Evolutionary conservation across 2,888 invertebrate genomes (phyloP).

Genomic region (Tipula vernalis): DNA sequence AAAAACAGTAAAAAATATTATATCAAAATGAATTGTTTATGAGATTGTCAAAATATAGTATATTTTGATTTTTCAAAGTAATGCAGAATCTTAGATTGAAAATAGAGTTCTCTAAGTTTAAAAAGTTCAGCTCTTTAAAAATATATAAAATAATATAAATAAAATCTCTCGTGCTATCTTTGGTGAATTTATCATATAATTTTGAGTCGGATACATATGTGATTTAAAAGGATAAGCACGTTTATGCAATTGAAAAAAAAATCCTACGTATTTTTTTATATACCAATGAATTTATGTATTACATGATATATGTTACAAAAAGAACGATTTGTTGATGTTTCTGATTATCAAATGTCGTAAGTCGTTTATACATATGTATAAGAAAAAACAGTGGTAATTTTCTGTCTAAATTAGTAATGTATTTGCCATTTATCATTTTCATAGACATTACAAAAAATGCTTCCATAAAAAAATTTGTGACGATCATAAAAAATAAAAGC

Average conservation of each 20-base stretch:
- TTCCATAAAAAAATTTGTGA: neutral
- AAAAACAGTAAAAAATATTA: neutral
- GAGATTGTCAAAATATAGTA: neutral
- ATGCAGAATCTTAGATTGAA: neutral
- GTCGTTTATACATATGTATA: neutral
- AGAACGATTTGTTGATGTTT: neutral
- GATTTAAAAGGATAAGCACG: neutral
- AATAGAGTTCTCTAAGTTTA: neutral
- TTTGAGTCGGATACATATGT: neutral
- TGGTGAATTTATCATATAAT: neutral
- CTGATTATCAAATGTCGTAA: neutral
- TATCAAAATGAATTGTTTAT: neutral
- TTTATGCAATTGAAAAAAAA: neutral
- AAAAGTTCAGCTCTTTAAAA: neutral
- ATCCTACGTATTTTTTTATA: neutral
- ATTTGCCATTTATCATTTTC: neutral
- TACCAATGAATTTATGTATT: neutral
- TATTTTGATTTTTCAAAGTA: neutral
- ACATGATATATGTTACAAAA: neutral
- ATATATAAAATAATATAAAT: neutral
- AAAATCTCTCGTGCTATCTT: neutral
- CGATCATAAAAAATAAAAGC: neutral
- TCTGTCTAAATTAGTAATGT: neutral
- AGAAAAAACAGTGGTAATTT: neutral
- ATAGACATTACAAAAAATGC: neutral